A percentile compares a stretch with the other conserved stretches of the same genome.
These are phyloP conservation scores for Heliconius charithonia DNA, from an alignment of 2,888 invertebrate species.

Conservation along the genomic window DNA sequence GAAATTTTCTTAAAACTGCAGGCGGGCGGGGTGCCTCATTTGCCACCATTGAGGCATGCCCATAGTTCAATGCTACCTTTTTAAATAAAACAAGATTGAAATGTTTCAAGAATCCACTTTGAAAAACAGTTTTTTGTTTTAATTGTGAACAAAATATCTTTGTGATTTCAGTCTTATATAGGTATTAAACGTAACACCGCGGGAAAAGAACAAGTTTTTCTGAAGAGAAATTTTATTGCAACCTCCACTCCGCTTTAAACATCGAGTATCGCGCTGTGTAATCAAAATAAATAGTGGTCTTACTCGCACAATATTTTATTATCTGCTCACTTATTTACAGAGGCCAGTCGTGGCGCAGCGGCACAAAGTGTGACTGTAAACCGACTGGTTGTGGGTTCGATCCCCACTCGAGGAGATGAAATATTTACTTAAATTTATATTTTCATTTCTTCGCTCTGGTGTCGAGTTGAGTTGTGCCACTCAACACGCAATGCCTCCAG, in stretches of 20 bases:
- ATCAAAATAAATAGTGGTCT: constrained; percentile 11
- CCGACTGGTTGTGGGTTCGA: too few species aligned
- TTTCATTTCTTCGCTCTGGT: too few species aligned
- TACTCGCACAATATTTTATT: background rate
- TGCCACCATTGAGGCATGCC: constrained; percentile 76
- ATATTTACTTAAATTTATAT: too few species aligned
- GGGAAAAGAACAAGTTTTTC: constrained; percentile 27
- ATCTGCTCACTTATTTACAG: background rate
- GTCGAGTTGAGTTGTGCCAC: too few species aligned
- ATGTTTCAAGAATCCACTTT: constrained; percentile 59
- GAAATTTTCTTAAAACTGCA: constrained; percentile 78
- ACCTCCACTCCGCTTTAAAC: constrained; percentile 23
- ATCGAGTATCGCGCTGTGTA: constrained; percentile 11
- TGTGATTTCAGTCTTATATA: constrained; percentile 32
- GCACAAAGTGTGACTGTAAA: too few species aligned
- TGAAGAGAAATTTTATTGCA: constrained; percentile 23
- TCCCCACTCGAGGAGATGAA: too few species aligned
- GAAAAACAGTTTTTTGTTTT: constrained; percentile 51
- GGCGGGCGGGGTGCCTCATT: constrained; percentile 77
- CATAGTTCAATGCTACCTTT: constrained; percentile 66
- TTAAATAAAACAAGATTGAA: constrained; percentile 69
- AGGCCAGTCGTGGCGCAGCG: too few species aligned
- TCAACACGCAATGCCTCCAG: too few species aligned
- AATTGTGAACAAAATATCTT: constrained; percentile 41
- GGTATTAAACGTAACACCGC: constrained; percentile 32